These are phyloP conservation scores for Gymnoscopelus braueri DNA, from an alignment of 2,797 vertebrate species.

Conservation along the genomic window DNA sequence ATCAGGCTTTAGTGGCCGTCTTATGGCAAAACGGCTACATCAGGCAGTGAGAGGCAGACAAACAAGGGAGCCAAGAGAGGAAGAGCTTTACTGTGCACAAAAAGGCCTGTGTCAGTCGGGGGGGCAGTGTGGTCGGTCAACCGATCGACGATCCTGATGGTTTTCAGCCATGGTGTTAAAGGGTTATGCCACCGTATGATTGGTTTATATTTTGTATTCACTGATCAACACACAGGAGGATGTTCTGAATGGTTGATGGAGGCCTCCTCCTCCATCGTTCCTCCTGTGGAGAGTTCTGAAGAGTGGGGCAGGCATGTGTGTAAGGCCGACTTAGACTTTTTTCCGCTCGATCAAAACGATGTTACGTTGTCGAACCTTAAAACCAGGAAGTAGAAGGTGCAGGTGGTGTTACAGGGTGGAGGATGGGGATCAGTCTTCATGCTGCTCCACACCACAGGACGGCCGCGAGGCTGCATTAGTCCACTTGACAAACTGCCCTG, in stretches of 20 bases:
- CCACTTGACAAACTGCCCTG: not conserved
- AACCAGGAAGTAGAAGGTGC: not conserved
- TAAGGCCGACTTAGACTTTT: constrained; percentile 22
- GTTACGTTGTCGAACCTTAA: too few species aligned
- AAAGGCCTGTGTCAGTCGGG: not conserved
- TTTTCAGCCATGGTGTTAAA: not conserved
- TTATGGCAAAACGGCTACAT: constrained; percentile 14
- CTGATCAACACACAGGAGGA: constrained; percentile 37
- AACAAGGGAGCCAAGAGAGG: constrained; percentile 18
- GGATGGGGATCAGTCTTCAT: constrained; percentile 58
- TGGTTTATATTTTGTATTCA: not conserved
- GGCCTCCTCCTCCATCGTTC: constrained; percentile 40
- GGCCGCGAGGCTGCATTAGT: not conserved
- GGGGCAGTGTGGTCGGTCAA: constrained; percentile 41
- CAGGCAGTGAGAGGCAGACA: constrained; percentile 47
- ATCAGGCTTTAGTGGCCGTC: too few species aligned
- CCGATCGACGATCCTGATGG: not conserved
- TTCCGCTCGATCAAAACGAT: too few species aligned
- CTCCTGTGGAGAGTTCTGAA: constrained; percentile 54
- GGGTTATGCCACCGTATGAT: not conserved
- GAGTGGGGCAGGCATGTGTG: constrained; percentile 14
- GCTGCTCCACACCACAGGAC: constrained; percentile 47
- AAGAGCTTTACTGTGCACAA: not conserved
- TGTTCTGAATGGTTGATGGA: too few species aligned
- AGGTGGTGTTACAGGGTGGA: constrained; percentile 36